Percentiles rank a stretch among this genome's conserved stretches.
Evolutionary conservation across 1,140 invertebrate species (phyloP).

Genomic region (Drosophila ambigua): DNA sequence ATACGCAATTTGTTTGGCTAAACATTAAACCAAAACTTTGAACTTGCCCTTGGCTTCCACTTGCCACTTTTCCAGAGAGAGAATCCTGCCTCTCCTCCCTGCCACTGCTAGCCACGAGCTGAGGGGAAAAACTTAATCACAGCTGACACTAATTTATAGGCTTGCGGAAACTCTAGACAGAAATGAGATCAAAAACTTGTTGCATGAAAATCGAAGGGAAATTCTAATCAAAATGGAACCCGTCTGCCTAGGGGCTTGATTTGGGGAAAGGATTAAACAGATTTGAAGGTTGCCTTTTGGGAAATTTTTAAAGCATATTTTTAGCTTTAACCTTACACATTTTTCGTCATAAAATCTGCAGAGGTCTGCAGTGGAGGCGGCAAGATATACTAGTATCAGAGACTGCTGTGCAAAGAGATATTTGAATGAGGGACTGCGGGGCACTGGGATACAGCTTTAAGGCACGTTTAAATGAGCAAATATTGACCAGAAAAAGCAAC

Average conservation of each 20-base stretch:
- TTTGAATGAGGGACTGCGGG: constrained; percentile 1
- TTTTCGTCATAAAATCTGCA: constrained; percentile 1
- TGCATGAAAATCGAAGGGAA: constrained; percentile 57
- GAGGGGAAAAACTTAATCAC: constrained; percentile 44
- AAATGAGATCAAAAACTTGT: constrained; percentile 53
- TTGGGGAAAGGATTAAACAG: not conserved
- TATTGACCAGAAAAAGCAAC: constrained; percentile 53
- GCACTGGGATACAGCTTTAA: constrained; percentile 60
- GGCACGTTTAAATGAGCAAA: constrained; percentile 59
- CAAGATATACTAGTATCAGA: too few relatives aligned
- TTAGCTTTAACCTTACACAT: constrained; percentile 65
- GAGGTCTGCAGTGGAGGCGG: too few relatives aligned
- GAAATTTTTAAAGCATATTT: constrained; percentile 65
- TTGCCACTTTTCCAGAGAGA: constrained; percentile 3
- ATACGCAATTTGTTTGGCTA: constrained; percentile 57
- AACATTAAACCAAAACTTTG: constrained; percentile 8
- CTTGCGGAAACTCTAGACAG: constrained; percentile 10
- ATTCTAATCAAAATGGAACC: constrained; percentile 45
- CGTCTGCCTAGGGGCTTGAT: too few relatives aligned
- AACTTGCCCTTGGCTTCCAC: not conserved
- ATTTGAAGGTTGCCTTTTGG: not conserved
- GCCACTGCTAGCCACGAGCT: constrained; percentile 20
- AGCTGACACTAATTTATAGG: constrained; percentile 63
- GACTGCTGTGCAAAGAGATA: too few relatives aligned
- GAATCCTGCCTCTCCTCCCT: constrained; percentile 7